Evolutionary conservation across 2,888 invertebrate species (phyloP), one percentile per base, ranked within the genome.

Genomic region (Caenorhabditis imperialis): DNA sequence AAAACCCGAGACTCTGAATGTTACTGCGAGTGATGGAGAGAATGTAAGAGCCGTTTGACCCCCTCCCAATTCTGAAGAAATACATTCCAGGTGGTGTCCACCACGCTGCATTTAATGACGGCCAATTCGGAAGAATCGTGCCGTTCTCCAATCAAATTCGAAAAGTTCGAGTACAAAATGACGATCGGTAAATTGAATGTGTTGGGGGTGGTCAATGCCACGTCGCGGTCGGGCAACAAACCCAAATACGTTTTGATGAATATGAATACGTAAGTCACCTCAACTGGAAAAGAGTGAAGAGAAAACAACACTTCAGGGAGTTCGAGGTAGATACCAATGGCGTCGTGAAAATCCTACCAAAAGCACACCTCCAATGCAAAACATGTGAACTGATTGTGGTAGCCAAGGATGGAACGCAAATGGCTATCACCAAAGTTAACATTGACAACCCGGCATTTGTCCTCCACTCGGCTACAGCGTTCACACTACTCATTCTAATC

Each of bases 361-460:
- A 75, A 53, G 74, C 78, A 18, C 50, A 54, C 2, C 77, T 78
- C 1, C 71, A 76, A 12, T 81, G 81, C 33, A 71, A 72, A 30
- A 57, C 45, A 18, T 85, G 84, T 60, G 85, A 85, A 33, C 55
- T 85, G 23, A 74, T 85, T 10, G 82, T 85, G 0, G 62, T 82
- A 5, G 85, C 84, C 0, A 78, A 74, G 35, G 79, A 80, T 53
- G 77, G 77, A 18, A 62, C 73, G 7, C 60, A 71, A 55, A 58
- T 77, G 14, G 77, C 75, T 16, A 50, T 81, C 1, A 74, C 80
- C 0, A 80, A 78, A 53, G 82, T 82, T 1, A 71, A 67, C 23
- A 25, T 79, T 1, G 67, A 76, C 40, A 79, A 79, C 27, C 63
- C 74, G 14, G 40, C 62, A 38, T 77, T 75, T 42, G 67, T 72